phyloP scores from a whole-genome alignment of 1,140 invertebrate species.

The Ditylenchus dipsaci region DNA sequence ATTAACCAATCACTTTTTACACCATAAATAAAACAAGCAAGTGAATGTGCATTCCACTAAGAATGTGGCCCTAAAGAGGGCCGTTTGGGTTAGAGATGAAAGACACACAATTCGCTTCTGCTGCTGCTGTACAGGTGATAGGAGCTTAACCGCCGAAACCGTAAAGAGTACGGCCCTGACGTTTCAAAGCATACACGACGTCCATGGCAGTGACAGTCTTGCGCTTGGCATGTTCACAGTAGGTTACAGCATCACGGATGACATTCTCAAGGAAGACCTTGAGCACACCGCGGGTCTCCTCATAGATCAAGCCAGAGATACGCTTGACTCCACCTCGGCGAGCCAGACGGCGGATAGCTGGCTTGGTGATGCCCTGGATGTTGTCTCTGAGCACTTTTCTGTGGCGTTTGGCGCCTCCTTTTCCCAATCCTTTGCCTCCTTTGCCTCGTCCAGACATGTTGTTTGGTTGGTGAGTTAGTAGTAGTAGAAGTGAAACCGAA shows the following conservation, averaged over 20 bases:
- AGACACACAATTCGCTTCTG: neutral
- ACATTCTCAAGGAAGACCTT: constrained; percentile 71
- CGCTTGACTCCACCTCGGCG: constrained; percentile 73
- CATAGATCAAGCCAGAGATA: constrained; percentile 72
- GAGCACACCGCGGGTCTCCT: constrained; percentile 58
- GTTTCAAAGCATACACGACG: constrained; percentile 77
- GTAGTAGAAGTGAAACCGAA: neutral
- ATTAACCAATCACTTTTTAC: neutral
- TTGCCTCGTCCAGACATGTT: constrained; percentile 64
- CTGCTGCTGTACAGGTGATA: neutral
- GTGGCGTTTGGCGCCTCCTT: constrained; percentile 70
- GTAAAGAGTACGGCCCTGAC: constrained; percentile 71
- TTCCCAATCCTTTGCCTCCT: constrained; percentile 68
- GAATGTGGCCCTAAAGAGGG: constrained; percentile 22
- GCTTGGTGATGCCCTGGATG: constrained; percentile 68
- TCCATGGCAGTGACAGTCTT: constrained; percentile 77
- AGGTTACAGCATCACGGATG: constrained; percentile 76
- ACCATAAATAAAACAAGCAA: neutral
- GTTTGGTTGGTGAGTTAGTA: neutral
- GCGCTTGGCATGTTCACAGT: constrained; percentile 74
- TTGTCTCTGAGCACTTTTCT: constrained; percentile 68
- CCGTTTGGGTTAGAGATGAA: constrained; percentile 27
- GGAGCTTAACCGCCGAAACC: constrained; percentile 64
- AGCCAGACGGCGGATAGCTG: constrained; percentile 68
- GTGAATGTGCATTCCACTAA: neutral